Evolutionary conservation across 2,888 invertebrate species (phyloP).

Genomic region (Drosophila parthenogenetica): DNA sequence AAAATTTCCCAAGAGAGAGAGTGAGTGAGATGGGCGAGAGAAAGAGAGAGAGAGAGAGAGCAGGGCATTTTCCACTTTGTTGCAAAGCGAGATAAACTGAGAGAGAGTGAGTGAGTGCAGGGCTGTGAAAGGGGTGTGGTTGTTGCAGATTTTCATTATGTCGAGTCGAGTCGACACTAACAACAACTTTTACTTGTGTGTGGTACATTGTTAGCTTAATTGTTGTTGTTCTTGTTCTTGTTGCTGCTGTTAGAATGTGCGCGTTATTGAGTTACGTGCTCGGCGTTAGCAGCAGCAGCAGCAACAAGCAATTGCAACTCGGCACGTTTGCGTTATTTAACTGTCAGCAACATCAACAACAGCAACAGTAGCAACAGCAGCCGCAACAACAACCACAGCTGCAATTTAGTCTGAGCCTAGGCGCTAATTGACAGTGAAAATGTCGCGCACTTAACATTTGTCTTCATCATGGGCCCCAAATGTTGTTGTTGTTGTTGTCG

Average conservation of each 20-base stretch:
- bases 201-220: conserved; percentile 81
- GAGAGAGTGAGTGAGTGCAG: neutral
- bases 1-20: conserved; percentile 70
- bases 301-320: conserved; percentile 67
- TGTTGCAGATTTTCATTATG: conserved; percentile 74
- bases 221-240: conserved; percentile 52
- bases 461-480: conserved; percentile 67
- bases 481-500: conserved; percentile 5
- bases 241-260: conserved; percentile 74
- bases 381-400: conserved; percentile 41
- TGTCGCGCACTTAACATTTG: conserved; percentile 77
- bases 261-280: conserved; percentile 79
- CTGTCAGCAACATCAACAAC: conserved; percentile 68
- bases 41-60: neutral
- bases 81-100: conserved; percentile 11
- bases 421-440: conserved; percentile 78
- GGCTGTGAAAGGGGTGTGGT: conserved; percentile 3
- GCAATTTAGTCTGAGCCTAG: conserved; percentile 51
- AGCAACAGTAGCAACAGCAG: conserved; percentile 29
- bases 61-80: conserved; percentile 34
- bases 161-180: conserved; percentile 71
- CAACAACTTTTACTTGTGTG: conserved; percentile 79
- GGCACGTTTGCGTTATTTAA: conserved; percentile 77
- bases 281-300: conserved; percentile 52
- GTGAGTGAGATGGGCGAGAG: neutral